Conservation (phyloP, 2,113 vertebrate genomes). For the Rhea pennata region DNA sequence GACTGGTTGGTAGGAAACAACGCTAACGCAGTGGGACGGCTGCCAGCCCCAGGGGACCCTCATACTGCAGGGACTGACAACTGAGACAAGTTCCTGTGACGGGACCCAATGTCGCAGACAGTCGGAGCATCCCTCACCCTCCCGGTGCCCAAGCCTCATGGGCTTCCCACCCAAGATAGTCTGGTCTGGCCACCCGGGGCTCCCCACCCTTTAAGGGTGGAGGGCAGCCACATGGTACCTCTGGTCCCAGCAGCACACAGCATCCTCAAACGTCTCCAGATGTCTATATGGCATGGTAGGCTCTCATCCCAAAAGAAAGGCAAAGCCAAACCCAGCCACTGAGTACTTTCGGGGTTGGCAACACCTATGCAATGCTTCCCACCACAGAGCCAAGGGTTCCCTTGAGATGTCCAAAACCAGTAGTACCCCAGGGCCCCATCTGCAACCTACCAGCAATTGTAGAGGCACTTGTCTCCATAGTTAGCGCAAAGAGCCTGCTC, state of each 20-base stretch:
- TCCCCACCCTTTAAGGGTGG: too few species aligned
- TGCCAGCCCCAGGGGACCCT: conserved; percentile 49
- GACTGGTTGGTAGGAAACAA: conserved; percentile 59
- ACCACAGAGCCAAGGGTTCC: too few species aligned
- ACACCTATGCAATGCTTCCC: too few species aligned
- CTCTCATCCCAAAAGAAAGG: too few species aligned
- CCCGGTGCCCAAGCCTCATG: too few species aligned
- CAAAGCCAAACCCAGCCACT: too few species aligned
- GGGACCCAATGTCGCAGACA: conserved; percentile 23
- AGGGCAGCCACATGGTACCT: too few species aligned
- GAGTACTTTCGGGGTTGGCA: too few species aligned
- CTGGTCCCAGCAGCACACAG: too few species aligned
- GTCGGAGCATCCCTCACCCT: not conserved
- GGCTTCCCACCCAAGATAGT: not conserved
- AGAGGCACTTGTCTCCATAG: conserved; percentile 99
- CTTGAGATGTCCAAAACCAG: too few species aligned
- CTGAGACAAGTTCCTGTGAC: not conserved
- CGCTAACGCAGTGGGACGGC: conserved; percentile 8
- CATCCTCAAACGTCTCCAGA: too few species aligned
- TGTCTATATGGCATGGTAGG: too few species aligned
- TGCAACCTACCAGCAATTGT: conserved; percentile 91
- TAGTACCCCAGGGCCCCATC: not conserved
- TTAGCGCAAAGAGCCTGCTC: conserved; percentile 86
- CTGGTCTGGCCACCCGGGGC: not conserved
- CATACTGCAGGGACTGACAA: conserved; percentile 1